These are phyloP conservation scores for Julus scanicus DNA, from an alignment of 2,888 invertebrate species.

Conservation along the genomic window DNA sequence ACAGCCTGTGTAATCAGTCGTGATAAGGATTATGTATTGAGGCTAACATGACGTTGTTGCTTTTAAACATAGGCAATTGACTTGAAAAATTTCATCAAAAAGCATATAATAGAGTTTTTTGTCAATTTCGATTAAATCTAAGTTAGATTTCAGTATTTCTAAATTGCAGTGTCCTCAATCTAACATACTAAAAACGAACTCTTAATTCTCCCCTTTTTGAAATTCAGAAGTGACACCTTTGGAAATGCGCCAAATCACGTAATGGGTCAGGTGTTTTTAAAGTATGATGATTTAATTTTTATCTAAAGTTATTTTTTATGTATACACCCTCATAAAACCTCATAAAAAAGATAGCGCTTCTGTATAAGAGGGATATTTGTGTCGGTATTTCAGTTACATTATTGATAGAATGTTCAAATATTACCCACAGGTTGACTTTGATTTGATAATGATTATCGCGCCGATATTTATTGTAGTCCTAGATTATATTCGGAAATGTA, in stretches of 20 bases:
- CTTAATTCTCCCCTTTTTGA: background rate
- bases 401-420: background rate
- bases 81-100: no score
- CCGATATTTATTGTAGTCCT: background rate
- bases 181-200: background rate
- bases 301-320: background rate
- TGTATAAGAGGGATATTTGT: background rate
- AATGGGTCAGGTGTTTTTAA: background rate
- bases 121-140: background rate
- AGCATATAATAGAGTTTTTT: background rate
- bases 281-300: background rate
- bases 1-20: no score
- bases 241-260: conserved; percentile 24
- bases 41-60: no score
- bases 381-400: conserved; percentile 13
- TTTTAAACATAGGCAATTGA: no score
- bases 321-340: background rate
- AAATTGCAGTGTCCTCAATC: background rate
- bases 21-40: no score
- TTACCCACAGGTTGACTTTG: background rate
- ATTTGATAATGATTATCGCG: background rate
- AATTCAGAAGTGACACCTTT: background rate
- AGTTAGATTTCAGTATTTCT: background rate
- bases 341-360: background rate
- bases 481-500: background rate